Evolutionary conservation across 2,797 vertebrate genomes (phyloP).

Genomic region (Pampus argenteus): DNA sequence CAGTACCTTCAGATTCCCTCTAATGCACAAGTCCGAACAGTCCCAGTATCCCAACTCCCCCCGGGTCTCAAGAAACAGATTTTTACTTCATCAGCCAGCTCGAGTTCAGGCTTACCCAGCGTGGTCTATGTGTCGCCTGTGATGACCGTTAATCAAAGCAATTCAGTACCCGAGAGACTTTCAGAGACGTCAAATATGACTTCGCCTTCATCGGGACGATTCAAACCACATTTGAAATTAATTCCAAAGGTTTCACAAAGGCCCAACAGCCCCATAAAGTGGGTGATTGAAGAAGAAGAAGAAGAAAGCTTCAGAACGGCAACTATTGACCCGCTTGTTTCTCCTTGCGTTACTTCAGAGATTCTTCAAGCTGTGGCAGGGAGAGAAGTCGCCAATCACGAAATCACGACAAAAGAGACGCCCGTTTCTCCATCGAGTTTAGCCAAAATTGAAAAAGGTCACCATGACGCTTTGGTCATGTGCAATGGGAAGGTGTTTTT

Average conservation of each 20-base stretch:
- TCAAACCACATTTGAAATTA: slow-evolving; percentile 45
- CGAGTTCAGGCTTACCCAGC: slow-evolving; percentile 35
- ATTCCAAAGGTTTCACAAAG: slow-evolving; percentile 61
- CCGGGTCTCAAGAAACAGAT: slow-evolving; percentile 65
- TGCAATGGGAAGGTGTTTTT: slow-evolving; percentile 80
- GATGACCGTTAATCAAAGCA: slow-evolving; percentile 45
- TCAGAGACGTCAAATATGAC: slow-evolving; percentile 13
- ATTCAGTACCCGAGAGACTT: slow-evolving; percentile 14
- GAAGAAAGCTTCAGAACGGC: slow-evolving; percentile 25
- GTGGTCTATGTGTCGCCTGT: slow-evolving; percentile 72
- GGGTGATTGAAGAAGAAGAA: slow-evolving; percentile 80
- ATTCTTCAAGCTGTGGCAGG: slow-evolving; percentile 49
- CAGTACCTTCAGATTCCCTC: slow-evolving; percentile 71
- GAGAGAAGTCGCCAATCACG: slow-evolving; percentile 34
- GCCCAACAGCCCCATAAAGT: slow-evolving; percentile 74
- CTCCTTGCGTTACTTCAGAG: slow-evolving; percentile 46
- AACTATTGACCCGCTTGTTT: slow-evolving; percentile 32
- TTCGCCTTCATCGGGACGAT: neutral
- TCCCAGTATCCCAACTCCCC: slow-evolving; percentile 68
- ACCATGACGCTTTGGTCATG: slow-evolving; percentile 72
- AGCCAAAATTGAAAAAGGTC: slow-evolving; percentile 27
- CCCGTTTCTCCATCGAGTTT: slow-evolving; percentile 2
- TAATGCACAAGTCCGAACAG: slow-evolving; percentile 64
- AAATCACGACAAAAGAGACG: neutral
- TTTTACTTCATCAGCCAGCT: slow-evolving; percentile 39